A percentile compares a stretch with the other conserved stretches of the same genome.
Conservation (phyloP, 2,113 vertebrate species). For the mouse (Mus musculus) region DNA sequence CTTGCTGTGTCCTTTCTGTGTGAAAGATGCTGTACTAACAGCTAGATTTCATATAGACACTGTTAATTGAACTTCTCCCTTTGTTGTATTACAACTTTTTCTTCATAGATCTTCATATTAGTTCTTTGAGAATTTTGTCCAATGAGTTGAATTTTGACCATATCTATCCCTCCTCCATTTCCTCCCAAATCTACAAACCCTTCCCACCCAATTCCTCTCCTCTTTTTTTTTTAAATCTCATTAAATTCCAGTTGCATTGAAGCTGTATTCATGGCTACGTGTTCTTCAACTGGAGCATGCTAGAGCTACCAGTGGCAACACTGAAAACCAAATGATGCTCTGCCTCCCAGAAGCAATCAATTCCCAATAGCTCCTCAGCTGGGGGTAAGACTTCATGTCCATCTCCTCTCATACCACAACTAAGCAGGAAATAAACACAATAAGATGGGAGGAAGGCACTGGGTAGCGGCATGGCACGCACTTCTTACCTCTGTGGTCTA, state of each 20-base stretch:
- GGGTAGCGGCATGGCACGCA: not conserved
- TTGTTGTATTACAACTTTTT: not conserved
- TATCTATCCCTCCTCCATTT: not conserved
- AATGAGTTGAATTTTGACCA: not conserved
- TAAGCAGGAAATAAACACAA: not conserved
- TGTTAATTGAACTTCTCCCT: not conserved
- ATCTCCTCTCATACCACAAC: not conserved
- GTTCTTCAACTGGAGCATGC: not conserved
- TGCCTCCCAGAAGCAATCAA: not conserved
- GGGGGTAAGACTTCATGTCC: not conserved
- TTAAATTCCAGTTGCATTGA: not conserved
- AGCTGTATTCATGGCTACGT: not conserved
- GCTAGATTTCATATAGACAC: not conserved
- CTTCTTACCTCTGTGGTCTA: not conserved
- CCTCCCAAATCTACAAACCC: not conserved
- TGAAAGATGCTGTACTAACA: not conserved
- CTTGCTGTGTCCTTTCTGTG: not conserved
- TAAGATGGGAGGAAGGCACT: not conserved
- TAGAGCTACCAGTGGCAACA: not conserved
- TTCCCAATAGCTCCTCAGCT: not conserved
- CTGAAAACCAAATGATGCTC: not conserved
- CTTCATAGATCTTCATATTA: not conserved
- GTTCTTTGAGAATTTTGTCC: not conserved
- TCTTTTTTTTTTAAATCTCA: not conserved
- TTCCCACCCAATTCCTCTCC: not conserved